phyloP scores from a whole-genome alignment of 2,797 vertebrate genomes.

The Pangasius macronema region DNA sequence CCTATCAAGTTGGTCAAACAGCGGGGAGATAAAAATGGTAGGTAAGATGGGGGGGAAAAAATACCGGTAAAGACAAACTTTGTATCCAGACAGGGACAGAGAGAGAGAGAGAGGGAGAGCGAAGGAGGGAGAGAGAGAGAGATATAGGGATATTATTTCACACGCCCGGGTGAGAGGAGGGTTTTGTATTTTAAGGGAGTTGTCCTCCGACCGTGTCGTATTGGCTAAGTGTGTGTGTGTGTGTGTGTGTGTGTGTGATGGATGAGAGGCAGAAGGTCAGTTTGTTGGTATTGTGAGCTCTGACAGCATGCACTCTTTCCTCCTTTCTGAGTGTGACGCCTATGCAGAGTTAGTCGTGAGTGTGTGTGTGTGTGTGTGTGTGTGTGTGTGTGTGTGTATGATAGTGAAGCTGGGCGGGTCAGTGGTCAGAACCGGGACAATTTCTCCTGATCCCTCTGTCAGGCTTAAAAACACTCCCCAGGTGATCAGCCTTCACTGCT shows the following conservation, averaged over 20 bases:
- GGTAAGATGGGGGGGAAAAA: slow-evolving; percentile 62
- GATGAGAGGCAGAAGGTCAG: slow-evolving; percentile 74
- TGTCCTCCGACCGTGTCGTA: slow-evolving; percentile 49
- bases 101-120: slow-evolving; percentile 36
- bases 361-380: slow-evolving; percentile 8
- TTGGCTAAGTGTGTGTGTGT: slow-evolving; percentile 46
- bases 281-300: slow-evolving; percentile 79
- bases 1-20: slow-evolving; percentile 82
- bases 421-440: neutral
- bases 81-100: slow-evolving; percentile 1
- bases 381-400: neutral
- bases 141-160: neutral
- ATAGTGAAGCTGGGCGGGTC: neutral
- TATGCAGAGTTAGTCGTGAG: neutral
- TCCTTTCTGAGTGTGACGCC: neutral
- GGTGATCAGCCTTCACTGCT: neutral
- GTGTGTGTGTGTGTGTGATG: neutral
- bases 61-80: slow-evolving; percentile 15
- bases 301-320: slow-evolving; percentile 62
- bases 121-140: slow-evolving; percentile 12
- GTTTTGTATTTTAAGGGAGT: slow-evolving; percentile 28
- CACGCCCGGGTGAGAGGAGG: slow-evolving; percentile 48
- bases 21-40: slow-evolving; percentile 89
- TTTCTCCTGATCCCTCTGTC: neutral
- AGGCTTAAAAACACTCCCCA: neutral